Conservation (phyloP, 2,888 invertebrate species). For the Eurytoma californica region DNA sequence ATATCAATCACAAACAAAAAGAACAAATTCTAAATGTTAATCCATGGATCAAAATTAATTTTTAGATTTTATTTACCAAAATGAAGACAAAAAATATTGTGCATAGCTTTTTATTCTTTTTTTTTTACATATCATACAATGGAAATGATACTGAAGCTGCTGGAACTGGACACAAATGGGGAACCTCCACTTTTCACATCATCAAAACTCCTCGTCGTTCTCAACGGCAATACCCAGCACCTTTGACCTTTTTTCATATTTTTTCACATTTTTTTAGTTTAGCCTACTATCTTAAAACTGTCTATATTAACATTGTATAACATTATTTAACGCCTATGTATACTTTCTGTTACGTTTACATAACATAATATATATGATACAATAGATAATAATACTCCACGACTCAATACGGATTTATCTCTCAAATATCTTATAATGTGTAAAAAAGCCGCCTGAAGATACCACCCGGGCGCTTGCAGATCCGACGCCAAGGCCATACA, state of each 20-base stretch:
- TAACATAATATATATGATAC: slow-evolving; percentile 71
- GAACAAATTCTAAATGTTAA: too few relatives aligned
- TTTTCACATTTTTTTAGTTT: slow-evolving; percentile 43
- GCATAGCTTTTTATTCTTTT: slow-evolving; percentile 65
- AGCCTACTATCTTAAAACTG: slow-evolving; percentile 59
- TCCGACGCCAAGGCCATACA: slow-evolving; percentile 60
- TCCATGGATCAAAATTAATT: not conserved
- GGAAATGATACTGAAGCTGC: slow-evolving; percentile 73
- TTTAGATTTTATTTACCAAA: too few relatives aligned
- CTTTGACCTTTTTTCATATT: slow-evolving; percentile 49
- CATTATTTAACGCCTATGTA: slow-evolving; percentile 65
- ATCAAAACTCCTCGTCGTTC: slow-evolving; percentile 27
- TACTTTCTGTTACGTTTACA: slow-evolving; percentile 68
- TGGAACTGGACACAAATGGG: slow-evolving; percentile 63
- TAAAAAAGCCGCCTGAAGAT: slow-evolving; percentile 62
- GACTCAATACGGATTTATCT: slow-evolving; percentile 64
- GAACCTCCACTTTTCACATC: slow-evolving; percentile 18
- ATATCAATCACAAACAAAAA: too few relatives aligned
- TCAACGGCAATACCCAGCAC: slow-evolving; percentile 58
- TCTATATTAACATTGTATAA: slow-evolving; percentile 61
- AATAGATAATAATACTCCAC: slow-evolving; percentile 71
- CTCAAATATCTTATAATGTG: slow-evolving; percentile 49
- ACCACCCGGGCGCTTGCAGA: slow-evolving; percentile 53
- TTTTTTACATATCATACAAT: slow-evolving; percentile 74
- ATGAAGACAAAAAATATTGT: slow-evolving; percentile 56